Percentiles rank a stretch among this genome's conserved stretches.
phyloP scores from a whole-genome alignment of 1,140 invertebrate genomes.

The Temnothorax longispinosus region DNA sequence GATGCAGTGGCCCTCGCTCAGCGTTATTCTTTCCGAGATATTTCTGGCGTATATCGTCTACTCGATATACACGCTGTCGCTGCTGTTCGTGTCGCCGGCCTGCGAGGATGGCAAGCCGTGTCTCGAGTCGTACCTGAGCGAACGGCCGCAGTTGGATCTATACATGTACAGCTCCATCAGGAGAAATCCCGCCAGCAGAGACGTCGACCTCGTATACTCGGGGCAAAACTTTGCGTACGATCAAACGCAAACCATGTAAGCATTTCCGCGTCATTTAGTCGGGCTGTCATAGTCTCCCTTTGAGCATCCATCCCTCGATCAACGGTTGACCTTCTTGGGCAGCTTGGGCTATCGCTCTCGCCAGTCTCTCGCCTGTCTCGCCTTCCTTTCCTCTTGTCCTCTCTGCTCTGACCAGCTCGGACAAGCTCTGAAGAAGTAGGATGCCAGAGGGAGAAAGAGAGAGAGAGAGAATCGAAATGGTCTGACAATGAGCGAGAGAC shows the following conservation, averaged over 20 bases:
- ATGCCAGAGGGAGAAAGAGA: neutral
- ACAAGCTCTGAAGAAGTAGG: too few species aligned
- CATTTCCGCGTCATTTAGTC: neutral
- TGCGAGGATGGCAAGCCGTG: constrained; percentile 88
- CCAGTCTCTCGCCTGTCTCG: too few species aligned
- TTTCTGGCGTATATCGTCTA: constrained; percentile 91
- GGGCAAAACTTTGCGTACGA: constrained; percentile 87
- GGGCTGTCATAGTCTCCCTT: too few species aligned
- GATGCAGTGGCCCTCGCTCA: constrained; percentile 84
- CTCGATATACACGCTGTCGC: constrained; percentile 90
- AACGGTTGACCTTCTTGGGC: too few species aligned
- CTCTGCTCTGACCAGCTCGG: neutral
- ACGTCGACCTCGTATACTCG: constrained; percentile 80
- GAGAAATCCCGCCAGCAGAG: constrained; percentile 82
- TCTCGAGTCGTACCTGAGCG: constrained; percentile 87
- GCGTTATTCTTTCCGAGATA: constrained; percentile 87
- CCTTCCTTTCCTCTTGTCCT: neutral
- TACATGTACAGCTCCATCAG: constrained; percentile 87
- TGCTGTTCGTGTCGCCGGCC: constrained; percentile 90
- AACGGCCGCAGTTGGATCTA: constrained; percentile 87
- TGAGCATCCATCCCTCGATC: too few species aligned
- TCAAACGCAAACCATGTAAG: constrained; percentile 76
- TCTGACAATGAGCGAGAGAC: too few species aligned
- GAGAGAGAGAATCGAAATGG: neutral
- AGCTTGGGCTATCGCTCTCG: too few species aligned